Base-by-base conservation (phyloP, 2,797 vertebrate species). In the Rhinophrynus dorsalis region DNA sequence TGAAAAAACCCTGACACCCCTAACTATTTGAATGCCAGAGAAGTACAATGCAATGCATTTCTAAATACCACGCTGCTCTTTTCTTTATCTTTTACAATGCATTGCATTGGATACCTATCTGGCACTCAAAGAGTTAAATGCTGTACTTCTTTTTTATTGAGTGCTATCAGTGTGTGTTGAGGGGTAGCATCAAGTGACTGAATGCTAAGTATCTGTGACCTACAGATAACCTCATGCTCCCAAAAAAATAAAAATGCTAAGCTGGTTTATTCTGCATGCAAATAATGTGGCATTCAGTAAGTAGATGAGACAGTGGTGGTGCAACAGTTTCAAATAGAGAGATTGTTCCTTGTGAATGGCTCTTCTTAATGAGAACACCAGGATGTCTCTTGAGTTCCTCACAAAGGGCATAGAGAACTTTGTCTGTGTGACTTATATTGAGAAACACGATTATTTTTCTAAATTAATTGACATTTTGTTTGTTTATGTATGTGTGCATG, bases 191-290 rank as follows among this genome's bases (percentile, higher is more conserved):
- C 21, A 68, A 71, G 71, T 77, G 78, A 76, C 78, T 74, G 77
- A 81, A 80, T 77, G 78, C 75, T 78, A 74, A 82, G 79, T 79
- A 81, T 61, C 78, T 61, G 32, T 83, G 79, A 75, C 82, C 77
- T 78, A 68, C 68, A 80, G 59, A 69, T 81, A 83, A 82, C 74
- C 55, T 77, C 63, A 58, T 50, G 55, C 75, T 60, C 52, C 30
- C 62, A 30, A 76, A 67, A 82, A 78, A 82, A 58, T 80, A 58
- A 68, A 76, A 76, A 77, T 80, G 67, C 67, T 77, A 75, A 79
- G 64, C 59, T 82, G 67, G 63, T 64, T 78, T 81, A 75, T 85
- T 80, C 70, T 37, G 80, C 73, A 74, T 84, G 71, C 74, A 76
- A 80, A 77, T 80, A 68, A 57, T 37, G 13, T 71, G 57, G 61